Conservation (phyloP, 2,797 vertebrate genomes). For the Carcharodon carcharias region DNA sequence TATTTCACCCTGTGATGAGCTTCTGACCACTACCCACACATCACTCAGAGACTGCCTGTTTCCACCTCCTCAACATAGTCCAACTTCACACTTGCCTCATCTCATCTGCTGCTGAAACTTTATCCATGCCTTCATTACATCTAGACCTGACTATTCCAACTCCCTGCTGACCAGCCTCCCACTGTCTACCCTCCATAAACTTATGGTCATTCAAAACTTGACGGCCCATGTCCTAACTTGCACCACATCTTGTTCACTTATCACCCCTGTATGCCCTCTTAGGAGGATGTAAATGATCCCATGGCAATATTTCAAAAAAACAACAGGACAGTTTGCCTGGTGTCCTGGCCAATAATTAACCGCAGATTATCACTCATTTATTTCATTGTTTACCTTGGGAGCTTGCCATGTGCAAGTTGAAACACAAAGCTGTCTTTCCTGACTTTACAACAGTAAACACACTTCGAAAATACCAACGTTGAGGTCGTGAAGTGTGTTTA, state of each 20-base stretch:
- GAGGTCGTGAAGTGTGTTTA: too few species aligned
- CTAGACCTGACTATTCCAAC: background rate
- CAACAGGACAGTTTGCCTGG: background rate
- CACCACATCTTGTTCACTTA: background rate
- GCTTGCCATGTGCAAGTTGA: background rate
- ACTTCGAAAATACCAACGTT: background rate
- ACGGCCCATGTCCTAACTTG: background rate
- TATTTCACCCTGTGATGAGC: background rate
- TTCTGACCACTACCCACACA: background rate
- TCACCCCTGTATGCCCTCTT: background rate
- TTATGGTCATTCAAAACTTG: background rate
- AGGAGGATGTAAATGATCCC: background rate
- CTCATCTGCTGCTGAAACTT: background rate
- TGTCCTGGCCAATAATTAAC: background rate
- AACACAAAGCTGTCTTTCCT: background rate
- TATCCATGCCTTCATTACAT: background rate
- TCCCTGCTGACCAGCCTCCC: background rate
- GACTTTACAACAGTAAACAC: background rate
- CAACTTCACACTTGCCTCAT: background rate
- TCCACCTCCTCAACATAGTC: background rate
- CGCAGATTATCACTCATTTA: background rate
- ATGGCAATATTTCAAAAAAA: background rate
- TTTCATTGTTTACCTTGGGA: background rate
- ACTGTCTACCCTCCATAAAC: background rate
- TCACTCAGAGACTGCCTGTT: background rate